Conservation (phyloP, 2,797 vertebrate genomes). For the Danio tinwini region DNA sequence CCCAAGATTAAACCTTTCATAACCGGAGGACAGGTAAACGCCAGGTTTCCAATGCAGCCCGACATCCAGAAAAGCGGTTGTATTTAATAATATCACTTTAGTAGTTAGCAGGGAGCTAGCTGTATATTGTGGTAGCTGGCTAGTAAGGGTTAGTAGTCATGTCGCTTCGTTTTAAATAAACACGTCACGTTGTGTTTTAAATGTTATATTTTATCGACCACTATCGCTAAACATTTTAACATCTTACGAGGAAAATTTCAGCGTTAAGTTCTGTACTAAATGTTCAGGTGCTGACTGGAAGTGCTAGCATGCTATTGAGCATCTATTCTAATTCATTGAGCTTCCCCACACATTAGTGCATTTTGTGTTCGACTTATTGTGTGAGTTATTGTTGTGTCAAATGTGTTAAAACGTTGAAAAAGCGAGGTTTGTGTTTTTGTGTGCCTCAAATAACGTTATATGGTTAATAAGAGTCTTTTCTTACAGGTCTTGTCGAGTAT, state of each 20-base stretch:
- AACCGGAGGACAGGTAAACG: slow-evolving; percentile 24
- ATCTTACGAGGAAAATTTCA: background rate
- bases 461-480: background rate
- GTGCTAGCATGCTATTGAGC: slow-evolving; percentile 9
- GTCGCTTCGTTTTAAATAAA: background rate
- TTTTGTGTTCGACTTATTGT: background rate
- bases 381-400: background rate
- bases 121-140: background rate
- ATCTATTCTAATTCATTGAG: background rate
- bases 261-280: background rate
- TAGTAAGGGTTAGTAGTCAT: background rate
- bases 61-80: background rate
- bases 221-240: background rate
- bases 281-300: background rate
- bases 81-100: slow-evolving; percentile 1
- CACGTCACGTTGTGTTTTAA: background rate
- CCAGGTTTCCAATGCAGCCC: background rate
- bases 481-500: slow-evolving; percentile 36
- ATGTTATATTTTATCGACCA: background rate
- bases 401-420: background rate
- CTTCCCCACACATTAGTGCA: background rate
- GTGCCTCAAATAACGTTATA: background rate
- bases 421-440: background rate
- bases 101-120: background rate
- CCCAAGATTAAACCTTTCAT: background rate